phyloP scores from a whole-genome alignment of 2,888 invertebrate species.

The Brachynemurus nebulosus region DNA sequence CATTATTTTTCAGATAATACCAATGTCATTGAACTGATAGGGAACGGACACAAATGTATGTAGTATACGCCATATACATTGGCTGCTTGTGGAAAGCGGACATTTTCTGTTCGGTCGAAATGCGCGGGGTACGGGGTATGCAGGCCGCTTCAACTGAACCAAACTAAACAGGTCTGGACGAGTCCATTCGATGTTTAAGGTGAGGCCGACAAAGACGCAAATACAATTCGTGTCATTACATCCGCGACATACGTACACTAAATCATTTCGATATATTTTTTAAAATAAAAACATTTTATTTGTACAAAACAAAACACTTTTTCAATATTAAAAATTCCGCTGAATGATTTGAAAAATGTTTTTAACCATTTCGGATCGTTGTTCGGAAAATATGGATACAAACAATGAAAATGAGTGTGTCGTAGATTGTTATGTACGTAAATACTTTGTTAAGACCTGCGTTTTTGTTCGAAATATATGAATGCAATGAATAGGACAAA shows the following conservation, averaged over 20 bases:
- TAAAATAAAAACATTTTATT: not conserved
- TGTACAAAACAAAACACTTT: not conserved
- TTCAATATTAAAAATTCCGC: not conserved
- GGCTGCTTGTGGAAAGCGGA: slow-evolving; percentile 23
- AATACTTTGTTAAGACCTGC: no score
- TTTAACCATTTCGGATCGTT: not conserved
- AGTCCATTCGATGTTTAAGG: slow-evolving; percentile 26
- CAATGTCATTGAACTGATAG: slow-evolving; percentile 16
- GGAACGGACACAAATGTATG: slow-evolving; percentile 12
- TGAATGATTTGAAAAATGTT: not conserved
- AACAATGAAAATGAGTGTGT: no score
- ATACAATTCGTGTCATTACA: slow-evolving; percentile 14
- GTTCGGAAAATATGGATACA: no score
- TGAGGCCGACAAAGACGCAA: slow-evolving; percentile 22
- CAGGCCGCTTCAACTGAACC: slow-evolving; percentile 24
- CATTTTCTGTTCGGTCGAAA: slow-evolving; percentile 27
- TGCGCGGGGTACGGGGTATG: slow-evolving; percentile 30
- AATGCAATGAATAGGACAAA: slow-evolving; percentile 13
- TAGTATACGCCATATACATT: slow-evolving; percentile 15
- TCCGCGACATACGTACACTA: slow-evolving; percentile 21
- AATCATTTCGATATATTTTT: not conserved
- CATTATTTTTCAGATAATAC: slow-evolving; percentile 7
- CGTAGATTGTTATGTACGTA: no score
- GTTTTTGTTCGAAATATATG: not conserved
- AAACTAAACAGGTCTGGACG: slow-evolving; percentile 34